phyloP scores from a whole-genome alignment of 2,113 vertebrate genomes.

The Prunella himalayana region DNA sequence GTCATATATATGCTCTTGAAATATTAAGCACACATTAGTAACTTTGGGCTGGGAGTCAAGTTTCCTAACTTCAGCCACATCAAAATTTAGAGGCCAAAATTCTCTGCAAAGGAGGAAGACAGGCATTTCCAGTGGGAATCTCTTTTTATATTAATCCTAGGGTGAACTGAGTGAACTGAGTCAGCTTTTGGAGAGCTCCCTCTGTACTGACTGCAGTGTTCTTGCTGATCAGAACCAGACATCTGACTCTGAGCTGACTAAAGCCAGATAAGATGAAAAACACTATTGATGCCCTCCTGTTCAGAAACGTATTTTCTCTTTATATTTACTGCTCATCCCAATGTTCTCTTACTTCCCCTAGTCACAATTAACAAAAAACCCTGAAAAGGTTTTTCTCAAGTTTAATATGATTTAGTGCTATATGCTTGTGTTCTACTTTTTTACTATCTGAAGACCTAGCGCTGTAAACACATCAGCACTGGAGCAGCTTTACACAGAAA shows the following conservation, averaged over 20 bases:
- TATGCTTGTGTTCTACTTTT: neutral
- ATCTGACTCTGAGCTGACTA: neutral
- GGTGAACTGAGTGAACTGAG: neutral
- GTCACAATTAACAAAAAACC: neutral
- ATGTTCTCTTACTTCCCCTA: neutral
- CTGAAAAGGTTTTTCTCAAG: conserved; percentile 10
- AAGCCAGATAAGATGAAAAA: neutral
- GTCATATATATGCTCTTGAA: neutral
- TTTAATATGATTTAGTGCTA: conserved; percentile 24
- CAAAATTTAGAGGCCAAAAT: neutral
- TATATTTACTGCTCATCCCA: neutral
- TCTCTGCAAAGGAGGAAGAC: neutral
- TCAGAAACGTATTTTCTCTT: neutral
- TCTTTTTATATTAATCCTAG: neutral
- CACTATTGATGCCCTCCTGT: neutral
- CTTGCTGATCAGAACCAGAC: neutral
- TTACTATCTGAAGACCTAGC: neutral
- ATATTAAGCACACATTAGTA: neutral
- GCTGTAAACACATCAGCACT: neutral
- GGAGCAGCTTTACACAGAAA: conserved; percentile 32
- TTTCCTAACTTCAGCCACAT: neutral
- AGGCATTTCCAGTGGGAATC: neutral
- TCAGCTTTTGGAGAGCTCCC: neutral
- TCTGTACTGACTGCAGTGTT: neutral
- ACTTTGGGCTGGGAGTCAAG: neutral